These are phyloP conservation scores for Charina bottae DNA, from an alignment of 2,113 vertebrate species.

Conservation along the genomic window DNA sequence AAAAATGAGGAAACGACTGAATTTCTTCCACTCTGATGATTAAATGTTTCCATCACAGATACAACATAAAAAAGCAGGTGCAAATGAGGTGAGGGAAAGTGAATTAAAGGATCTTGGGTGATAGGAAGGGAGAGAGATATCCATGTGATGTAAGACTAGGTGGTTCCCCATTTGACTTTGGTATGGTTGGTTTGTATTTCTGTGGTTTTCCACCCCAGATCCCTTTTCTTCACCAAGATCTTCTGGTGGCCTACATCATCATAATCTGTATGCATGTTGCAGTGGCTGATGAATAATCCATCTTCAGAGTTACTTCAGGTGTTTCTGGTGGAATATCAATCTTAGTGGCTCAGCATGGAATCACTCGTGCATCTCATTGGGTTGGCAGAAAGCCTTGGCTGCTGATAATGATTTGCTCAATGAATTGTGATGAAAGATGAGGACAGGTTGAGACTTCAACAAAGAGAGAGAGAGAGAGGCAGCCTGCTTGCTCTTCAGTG, in stretches of 20 bases:
- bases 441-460: constrained; percentile 8
- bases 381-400: constrained; percentile 38
- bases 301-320: constrained; percentile 32
- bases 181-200: neutral
- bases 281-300: constrained; percentile 27
- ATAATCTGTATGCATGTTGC: constrained; percentile 9
- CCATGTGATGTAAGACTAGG: neutral
- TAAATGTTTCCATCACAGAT: neutral
- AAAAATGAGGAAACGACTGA: neutral
- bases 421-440: constrained; percentile 35
- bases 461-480: neutral
- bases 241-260: neutral
- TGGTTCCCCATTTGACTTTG: neutral
- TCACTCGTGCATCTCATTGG: neutral
- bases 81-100: neutral
- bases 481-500: constrained; percentile 9
- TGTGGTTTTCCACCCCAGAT: neutral
- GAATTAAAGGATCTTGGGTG: neutral
- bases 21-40: neutral
- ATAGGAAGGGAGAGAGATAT: neutral
- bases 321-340: constrained; percentile 13
- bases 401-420: constrained; percentile 8
- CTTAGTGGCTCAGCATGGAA: neutral
- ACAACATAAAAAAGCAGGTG: neutral
- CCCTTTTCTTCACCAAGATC: neutral